These are phyloP conservation scores for Troides aeacus DNA, from an alignment of 2,888 invertebrate genomes.

Conservation along the genomic window DNA sequence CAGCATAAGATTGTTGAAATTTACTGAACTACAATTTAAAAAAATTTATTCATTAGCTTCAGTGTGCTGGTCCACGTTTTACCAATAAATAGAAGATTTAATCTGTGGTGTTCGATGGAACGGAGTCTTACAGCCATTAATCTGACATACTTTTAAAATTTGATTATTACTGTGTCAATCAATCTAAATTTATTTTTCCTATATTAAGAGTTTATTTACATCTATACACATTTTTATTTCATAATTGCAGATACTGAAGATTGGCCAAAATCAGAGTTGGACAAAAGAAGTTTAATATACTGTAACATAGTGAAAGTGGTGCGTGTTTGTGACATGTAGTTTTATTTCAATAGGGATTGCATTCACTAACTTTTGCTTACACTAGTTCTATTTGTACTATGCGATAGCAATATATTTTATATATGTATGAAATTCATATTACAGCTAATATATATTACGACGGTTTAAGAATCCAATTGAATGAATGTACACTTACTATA, in stretches of 20 bases:
- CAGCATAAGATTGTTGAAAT: no score
- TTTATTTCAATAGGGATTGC: slow-evolving; percentile 1
- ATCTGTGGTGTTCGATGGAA: no score
- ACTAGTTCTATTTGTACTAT: neutral
- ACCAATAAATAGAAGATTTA: no score
- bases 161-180: no score
- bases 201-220: no score
- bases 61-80: no score
- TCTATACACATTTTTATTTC: neutral
- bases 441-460: neutral
- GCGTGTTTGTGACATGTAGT: slow-evolving; percentile 25
- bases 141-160: no score
- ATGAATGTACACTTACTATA: slow-evolving; percentile 20
- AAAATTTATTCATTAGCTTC: no score
- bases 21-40: no score
- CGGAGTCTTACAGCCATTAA: no score
- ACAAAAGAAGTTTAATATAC: slow-evolving; percentile 14
- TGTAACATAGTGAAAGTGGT: slow-evolving; percentile 23
- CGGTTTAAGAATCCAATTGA: slow-evolving; percentile 2
- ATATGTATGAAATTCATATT: neutral
- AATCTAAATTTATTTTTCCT: neutral
- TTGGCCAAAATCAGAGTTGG: neutral
- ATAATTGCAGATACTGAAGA: slow-evolving; percentile 25
- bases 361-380: neutral
- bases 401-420: neutral